Base-by-base conservation (phyloP, 1,140 invertebrate genomes). In the Lepidurus apus region DNA sequence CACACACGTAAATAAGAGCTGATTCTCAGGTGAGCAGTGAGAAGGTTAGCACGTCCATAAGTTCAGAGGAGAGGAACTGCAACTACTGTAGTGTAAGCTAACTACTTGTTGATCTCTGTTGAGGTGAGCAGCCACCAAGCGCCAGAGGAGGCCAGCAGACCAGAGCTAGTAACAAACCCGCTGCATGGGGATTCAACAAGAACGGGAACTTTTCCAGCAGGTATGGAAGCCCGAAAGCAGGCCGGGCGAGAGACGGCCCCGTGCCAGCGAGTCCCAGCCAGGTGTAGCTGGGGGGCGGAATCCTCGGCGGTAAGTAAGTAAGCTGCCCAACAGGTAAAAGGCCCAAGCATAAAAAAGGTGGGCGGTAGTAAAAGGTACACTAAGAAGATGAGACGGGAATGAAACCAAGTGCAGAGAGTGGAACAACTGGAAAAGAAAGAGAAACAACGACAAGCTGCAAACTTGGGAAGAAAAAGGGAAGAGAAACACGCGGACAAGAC, bases 181-280 rank as follows among this genome's bases (percentile, higher is more conserved):
- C 53, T 65, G 53, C 53, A 65, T 65, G 17, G 53, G 53, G 53
- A 65, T 65, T 65, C 53, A 17, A 65, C 53, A 65, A 65, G 53
- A 65, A 65, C 10, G 53, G 53, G 53, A 65, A 17, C 53, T 65
- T 65, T 65, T 65, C 53, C 53, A 65, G 53, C 53, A 65, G 53
- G 53, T 65, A 65, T 34, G 34, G 34, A 21, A 65, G 21, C 17
- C 53, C 17, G 21, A 65, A 65, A 65, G 53, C 53, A 65, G 53
- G 53, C 53, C 53, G n/a, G 53, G 53, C 53, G 53, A 65, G 53
- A 65, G 53, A 65, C 53, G 53, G 53, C 53, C 53, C 53, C 53
- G 53, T 65, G 53, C 53, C 53, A 65, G 53, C 8, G 53, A 65
- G 53, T 21, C 21, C n/a, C 53, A 65, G 53, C 53, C 53, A 65